A percentile compares a stretch with the other conserved stretches of the same genome.
phyloP scores from a whole-genome alignment of 2,888 invertebrate species.

The Patella caerulea region DNA sequence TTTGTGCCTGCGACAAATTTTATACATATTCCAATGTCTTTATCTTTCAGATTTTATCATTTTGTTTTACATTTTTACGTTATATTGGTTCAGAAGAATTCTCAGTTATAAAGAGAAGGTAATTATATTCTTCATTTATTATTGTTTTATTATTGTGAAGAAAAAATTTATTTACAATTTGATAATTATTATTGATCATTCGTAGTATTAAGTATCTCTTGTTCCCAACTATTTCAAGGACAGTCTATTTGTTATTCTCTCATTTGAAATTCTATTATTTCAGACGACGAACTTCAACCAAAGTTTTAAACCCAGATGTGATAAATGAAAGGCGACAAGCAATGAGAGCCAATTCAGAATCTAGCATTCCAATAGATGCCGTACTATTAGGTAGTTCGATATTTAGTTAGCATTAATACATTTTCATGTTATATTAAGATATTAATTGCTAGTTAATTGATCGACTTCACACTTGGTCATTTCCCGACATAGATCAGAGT shows the following conservation, averaged over 20 bases:
- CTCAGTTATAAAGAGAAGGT: conserved; percentile 72
- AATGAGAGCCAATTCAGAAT: conserved; percentile 39
- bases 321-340: conserved; percentile 24
- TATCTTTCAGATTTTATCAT: conserved; percentile 78
- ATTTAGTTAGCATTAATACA: neutral
- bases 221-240: too few relatives aligned
- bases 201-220: neutral
- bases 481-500: too few relatives aligned
- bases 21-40: neutral
- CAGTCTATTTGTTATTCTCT: too few relatives aligned
- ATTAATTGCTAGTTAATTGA: too few relatives aligned
- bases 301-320: neutral
- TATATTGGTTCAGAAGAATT: conserved; percentile 80
- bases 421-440: too few relatives aligned
- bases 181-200: too few relatives aligned
- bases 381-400: conserved; percentile 38
- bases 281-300: conserved; percentile 1
- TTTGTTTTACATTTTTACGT: conserved; percentile 83
- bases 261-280: neutral
- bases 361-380: conserved; percentile 36
- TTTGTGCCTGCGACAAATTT: neutral
- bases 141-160: too few relatives aligned
- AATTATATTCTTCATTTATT: conserved; percentile 5
- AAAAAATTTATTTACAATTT: too few relatives aligned
- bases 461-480: too few relatives aligned